Base-by-base conservation (phyloP, 2,113 vertebrate genomes). In the Anas platyrhynchos region DNA sequence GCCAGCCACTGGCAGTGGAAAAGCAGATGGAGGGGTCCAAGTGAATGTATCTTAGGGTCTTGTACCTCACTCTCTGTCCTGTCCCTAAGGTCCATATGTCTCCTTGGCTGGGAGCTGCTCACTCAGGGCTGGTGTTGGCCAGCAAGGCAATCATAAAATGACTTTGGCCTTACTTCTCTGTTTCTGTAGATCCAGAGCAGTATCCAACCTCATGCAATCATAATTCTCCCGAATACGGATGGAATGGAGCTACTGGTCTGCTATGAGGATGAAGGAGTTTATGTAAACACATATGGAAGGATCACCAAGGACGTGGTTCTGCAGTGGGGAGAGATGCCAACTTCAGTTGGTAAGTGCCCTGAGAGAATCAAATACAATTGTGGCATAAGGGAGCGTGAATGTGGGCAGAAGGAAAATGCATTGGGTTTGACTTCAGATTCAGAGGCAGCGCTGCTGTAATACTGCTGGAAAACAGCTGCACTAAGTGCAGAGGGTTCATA, bases 241-340 rank as follows among this genome's bases (percentile, higher is more conserved):
- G 99, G 99, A 62, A 99, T 99, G 94, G 99, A 99, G 95, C 98
- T 99, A n/a, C 98, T 99, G 94, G 99, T 99, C 95, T 99, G 99
- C 97, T 99, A 99, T 1, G 99, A 99, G 96, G 99, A 99, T 90
- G 99, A 99, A 97, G 99, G 99, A 27, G 99, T 99, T 71, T 99
- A 99, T 1, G 99, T 99, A 86, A 99, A 99, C 97, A 99, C 99
- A 0, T 99, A 99, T 0, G 99, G 99, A 34, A 98, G 99, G 94
- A 99, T 99, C 98, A 99, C 99, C 90, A 99, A 99, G 97, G 99
- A 99, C 31, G 99, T 99, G 96, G 99, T 99, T 96, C 98, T 99
- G 83, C 99, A 99, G 97, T 99, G 99, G 99, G 99, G 99, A 83
- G 99, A 99, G 98, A 99, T 99, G 99, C 99, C 99, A 23, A 99